Evolutionary conservation across 2,888 invertebrate species (phyloP).

Genomic region (Sinohyriopsis cumingii): DNA sequence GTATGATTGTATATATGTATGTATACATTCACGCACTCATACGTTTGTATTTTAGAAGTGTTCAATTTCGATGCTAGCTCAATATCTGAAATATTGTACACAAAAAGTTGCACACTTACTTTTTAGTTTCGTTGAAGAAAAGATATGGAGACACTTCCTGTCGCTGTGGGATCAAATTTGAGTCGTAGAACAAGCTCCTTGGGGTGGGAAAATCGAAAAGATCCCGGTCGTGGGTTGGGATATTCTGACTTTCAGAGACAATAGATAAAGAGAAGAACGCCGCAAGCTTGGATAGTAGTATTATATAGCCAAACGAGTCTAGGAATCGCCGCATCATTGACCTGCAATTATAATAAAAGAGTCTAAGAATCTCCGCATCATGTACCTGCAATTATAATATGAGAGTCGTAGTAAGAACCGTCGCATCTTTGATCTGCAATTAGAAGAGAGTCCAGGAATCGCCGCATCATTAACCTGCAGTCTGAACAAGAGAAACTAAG

Average conservation of each 20-base stretch:
- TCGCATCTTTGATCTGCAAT: no score
- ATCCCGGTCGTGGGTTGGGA: slow-evolving; percentile 26
- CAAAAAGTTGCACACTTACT: slow-evolving; percentile 32
- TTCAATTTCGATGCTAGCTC: no score
- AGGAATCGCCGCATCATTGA: slow-evolving; percentile 41
- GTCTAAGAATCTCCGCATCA: neutral
- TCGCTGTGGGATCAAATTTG: slow-evolving; percentile 53
- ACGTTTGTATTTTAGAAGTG: no score
- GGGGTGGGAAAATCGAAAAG: slow-evolving; percentile 30
- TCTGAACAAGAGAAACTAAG: slow-evolving; percentile 12
- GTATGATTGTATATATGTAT: no score
- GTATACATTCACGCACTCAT: no score
- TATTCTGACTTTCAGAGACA: slow-evolving; percentile 21
- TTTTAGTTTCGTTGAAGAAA: slow-evolving; percentile 45
- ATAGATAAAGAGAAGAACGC: slow-evolving; percentile 28
- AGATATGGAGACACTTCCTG: slow-evolving; percentile 49
- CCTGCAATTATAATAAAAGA: slow-evolving; percentile 20
- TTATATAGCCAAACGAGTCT: slow-evolving; percentile 37
- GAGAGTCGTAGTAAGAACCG: no score
- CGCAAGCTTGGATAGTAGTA: slow-evolving; percentile 30
- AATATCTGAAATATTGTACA: no score
- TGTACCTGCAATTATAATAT: no score
- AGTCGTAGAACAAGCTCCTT: slow-evolving; percentile 50
- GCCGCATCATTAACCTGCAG: slow-evolving; percentile 41
- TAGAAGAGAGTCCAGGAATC: slow-evolving; percentile 26